These are phyloP conservation scores for Trachelipus rathkii DNA, from an alignment of 1,140 invertebrate genomes.

Conservation along the genomic window DNA sequence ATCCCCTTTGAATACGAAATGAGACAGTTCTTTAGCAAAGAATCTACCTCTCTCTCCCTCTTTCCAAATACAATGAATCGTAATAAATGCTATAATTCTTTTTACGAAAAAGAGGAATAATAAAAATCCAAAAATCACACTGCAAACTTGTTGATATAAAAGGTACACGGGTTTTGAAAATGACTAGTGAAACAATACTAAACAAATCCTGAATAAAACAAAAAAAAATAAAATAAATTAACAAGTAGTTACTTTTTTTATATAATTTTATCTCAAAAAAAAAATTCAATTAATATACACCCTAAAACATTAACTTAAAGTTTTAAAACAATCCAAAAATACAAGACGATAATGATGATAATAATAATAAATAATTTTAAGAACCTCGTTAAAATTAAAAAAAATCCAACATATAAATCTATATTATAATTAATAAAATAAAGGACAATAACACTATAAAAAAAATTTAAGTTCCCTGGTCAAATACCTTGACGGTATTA, in stretches of 20 bases:
- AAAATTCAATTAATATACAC: not conserved
- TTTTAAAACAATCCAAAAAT: constrained; percentile 4
- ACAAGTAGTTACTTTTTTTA: not conserved
- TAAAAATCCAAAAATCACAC: not conserved
- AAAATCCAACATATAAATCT: too few relatives aligned
- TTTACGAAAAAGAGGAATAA: not conserved
- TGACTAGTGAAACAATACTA: constrained; percentile 1
- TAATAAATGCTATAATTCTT: not conserved
- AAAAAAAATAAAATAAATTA: not conserved
- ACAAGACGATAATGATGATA: too few relatives aligned
- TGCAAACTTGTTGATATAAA: constrained; percentile 13
- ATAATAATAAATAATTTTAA: too few relatives aligned
- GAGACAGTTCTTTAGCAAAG: too few relatives aligned
- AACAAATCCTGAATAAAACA: not conserved
- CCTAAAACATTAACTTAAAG: not conserved
- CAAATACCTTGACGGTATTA: too few relatives aligned
- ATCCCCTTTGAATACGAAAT: too few relatives aligned
- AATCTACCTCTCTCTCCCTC: too few relatives aligned
- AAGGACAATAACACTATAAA: too few relatives aligned
- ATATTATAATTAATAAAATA: too few relatives aligned
- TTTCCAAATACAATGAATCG: too few relatives aligned
- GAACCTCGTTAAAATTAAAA: too few relatives aligned
- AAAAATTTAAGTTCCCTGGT: too few relatives aligned
- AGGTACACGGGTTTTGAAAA: not conserved
- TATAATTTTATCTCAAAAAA: not conserved